phyloP scores from a whole-genome alignment of 1,140 invertebrate genomes.

The Anastatus disparis region DNA sequence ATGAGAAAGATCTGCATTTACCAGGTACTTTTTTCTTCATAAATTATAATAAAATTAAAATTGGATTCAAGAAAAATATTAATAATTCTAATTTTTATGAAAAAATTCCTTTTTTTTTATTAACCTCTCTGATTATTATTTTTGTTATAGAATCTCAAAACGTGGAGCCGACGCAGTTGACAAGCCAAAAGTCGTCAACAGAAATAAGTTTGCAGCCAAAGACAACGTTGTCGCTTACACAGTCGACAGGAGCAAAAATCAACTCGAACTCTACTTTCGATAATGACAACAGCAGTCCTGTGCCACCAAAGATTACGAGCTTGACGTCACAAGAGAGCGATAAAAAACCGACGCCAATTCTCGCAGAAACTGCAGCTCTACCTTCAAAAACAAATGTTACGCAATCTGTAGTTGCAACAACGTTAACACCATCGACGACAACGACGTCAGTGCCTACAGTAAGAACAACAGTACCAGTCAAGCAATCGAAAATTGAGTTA shows the following conservation, averaged over 20 bases:
- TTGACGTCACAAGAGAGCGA: slow-evolving; percentile 41
- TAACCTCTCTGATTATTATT: too few species aligned
- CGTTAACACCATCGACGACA: not conserved
- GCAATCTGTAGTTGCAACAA: not conserved
- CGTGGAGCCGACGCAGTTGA: slow-evolving; percentile 55
- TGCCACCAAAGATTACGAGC: slow-evolving; percentile 47
- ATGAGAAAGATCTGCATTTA: slow-evolving; percentile 64
- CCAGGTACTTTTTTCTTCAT: slow-evolving; percentile 49
- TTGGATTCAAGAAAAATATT: too few species aligned
- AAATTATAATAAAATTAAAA: not conserved
- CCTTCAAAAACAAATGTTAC: not conserved
- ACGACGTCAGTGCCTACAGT: not conserved
- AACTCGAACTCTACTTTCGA: slow-evolving; percentile 49
- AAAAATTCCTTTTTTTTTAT: not conserved
- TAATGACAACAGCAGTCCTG: slow-evolving; percentile 41
- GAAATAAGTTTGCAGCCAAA: slow-evolving; percentile 40
- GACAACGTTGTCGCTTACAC: not conserved
- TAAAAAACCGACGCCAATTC: slow-evolving; percentile 35
- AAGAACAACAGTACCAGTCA: not conserved
- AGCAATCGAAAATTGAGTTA: slow-evolving; percentile 51
- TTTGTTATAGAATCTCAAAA: slow-evolving; percentile 63
- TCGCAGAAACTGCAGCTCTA: slow-evolving; percentile 24
- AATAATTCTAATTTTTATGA: not conserved
- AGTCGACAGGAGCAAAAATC: slow-evolving; percentile 40
- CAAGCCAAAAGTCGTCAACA: slow-evolving; percentile 51